Evolutionary conservation across 2,888 invertebrate genomes (phyloP).

Genomic region (Lasioglossum figueresi): DNA sequence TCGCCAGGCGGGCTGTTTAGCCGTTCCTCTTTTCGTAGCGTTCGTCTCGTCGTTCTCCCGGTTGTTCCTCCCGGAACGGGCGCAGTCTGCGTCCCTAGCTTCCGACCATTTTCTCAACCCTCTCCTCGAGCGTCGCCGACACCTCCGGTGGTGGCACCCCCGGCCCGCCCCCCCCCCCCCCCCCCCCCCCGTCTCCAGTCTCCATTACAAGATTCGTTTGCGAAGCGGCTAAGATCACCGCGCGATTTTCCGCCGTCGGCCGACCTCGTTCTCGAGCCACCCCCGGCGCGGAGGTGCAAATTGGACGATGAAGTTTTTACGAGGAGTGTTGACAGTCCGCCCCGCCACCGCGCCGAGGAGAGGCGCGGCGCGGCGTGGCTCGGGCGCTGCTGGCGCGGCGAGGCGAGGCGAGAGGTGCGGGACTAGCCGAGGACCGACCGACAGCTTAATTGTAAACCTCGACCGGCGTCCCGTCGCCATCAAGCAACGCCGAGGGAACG

Average conservation of each 20-base stretch:
- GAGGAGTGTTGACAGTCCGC: slow-evolving; percentile 66
- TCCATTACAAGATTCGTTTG: slow-evolving; percentile 69
- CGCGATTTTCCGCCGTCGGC: slow-evolving; percentile 60
- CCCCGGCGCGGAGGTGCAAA: slow-evolving; percentile 61
- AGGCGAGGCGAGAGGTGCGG: not conserved
- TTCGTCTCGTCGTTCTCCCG: not conserved
- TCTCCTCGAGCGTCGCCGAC: slow-evolving; percentile 1
- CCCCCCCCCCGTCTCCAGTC: slow-evolving; percentile 36
- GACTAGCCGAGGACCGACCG: slow-evolving; percentile 38
- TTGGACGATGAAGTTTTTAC: slow-evolving; percentile 73
- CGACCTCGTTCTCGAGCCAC: slow-evolving; percentile 41
- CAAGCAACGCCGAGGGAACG: slow-evolving; percentile 64
- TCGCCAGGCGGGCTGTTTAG: slow-evolving; percentile 1
- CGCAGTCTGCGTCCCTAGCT: not conserved
- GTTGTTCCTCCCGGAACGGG: not conserved
- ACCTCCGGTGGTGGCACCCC: not conserved
- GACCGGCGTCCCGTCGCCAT: slow-evolving; percentile 56
- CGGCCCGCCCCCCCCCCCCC: slow-evolving; percentile 1
- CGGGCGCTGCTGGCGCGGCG: slow-evolving; percentile 12
- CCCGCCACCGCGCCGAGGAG: slow-evolving; percentile 7
- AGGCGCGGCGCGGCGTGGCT: not conserved
- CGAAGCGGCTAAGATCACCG: slow-evolving; percentile 63
- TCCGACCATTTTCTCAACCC: slow-evolving; percentile 7
- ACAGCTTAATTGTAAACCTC: slow-evolving; percentile 69
- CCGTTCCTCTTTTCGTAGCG: not conserved